phyloP scores from a whole-genome alignment of 2,888 invertebrate species.

The Tillus elongatus region DNA sequence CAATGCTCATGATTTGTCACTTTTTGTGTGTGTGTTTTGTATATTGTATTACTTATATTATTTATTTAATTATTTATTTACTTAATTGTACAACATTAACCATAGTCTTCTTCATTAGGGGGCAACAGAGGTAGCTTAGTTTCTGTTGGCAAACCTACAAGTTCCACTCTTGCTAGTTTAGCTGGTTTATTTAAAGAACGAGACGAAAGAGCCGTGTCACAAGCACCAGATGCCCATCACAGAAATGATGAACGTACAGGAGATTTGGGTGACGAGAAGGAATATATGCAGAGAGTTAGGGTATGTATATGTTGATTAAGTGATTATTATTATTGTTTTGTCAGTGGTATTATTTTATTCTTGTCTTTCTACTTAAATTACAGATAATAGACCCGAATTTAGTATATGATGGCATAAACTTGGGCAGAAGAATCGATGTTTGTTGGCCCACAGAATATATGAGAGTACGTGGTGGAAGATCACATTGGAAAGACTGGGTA shows the following conservation, averaged over 20 bases:
- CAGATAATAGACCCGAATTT: constrained; percentile 56
- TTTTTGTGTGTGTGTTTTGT: too few species aligned
- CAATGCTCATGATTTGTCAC: too few species aligned
- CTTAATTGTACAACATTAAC: constrained; percentile 24
- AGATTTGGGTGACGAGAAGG: constrained; percentile 40
- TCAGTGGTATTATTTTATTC: neutral
- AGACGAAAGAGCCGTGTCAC: constrained; percentile 37
- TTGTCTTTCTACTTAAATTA: constrained; percentile 16
- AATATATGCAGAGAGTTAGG: constrained; percentile 49
- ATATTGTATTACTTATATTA: neutral
- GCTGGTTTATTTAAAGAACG: constrained; percentile 63
- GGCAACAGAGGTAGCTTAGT: constrained; percentile 76
- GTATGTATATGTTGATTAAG: constrained; percentile 33
- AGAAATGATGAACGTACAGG: constrained; percentile 30
- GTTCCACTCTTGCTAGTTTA: constrained; percentile 73
- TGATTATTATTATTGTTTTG: neutral
- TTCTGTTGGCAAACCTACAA: constrained; percentile 80
- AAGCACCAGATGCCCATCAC: constrained; percentile 31
- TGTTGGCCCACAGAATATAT: constrained; percentile 90
- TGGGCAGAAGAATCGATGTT: constrained; percentile 86
- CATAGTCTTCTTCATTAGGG: constrained; percentile 38
- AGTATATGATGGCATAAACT: constrained; percentile 86
- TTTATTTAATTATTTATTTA: neutral
- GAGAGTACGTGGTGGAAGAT: constrained; percentile 77
- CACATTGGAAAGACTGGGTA: constrained; percentile 84